Evolutionary conservation across 2,888 invertebrate genomes (phyloP), one percentile per base, ranked within the genome.

Genomic region (Mystacides longicornis): DNA sequence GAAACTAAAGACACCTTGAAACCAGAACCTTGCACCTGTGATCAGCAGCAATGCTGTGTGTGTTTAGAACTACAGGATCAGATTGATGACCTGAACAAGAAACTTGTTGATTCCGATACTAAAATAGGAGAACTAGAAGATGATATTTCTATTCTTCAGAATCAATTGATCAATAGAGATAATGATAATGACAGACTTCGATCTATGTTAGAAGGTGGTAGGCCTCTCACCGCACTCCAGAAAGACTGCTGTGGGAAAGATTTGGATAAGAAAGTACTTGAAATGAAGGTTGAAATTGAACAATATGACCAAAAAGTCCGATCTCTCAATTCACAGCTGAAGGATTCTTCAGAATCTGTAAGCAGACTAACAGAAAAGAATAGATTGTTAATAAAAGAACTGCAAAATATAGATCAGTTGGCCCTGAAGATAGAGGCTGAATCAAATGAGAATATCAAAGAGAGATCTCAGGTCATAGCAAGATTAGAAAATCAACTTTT

Each of bases 361-460:
- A 71, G 89, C 45, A 77, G 77, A 64, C 75, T 89, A 52, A 87
- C 87, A n/a, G 86, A 87, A 62, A 79, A 82, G 63, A 89, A 89
- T 65, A 82, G 82, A 66, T 73, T 73, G 55, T 68, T 90, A 51
- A 83, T 88, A 68, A 81, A 82, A 56, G 86, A 89, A 68, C 66
- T 89, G 60, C 78, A 80, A 61, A 86, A 87, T 66, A 80, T 89
- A 49, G 89, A 89, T 67, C 77, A 81, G 62, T 79, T 87, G 60
- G 89, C 89, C 2, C 69, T 89, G 57, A 81, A 81, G 60, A 85
- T 89, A 11, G 89, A 90, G 72, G 81, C 83, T 33, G 86, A 88
- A 65, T 88, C 88, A 60, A 89, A 88, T 67, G 78, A 78, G 52
- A 80, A 81, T 61, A 76, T 87, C 19, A 79, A 82, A 64, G 74